Percentiles rank a stretch among this genome's conserved stretches.
phyloP scores from a whole-genome alignment of 2,113 vertebrate genomes.

The Datnioides undecimradiatus region DNA sequence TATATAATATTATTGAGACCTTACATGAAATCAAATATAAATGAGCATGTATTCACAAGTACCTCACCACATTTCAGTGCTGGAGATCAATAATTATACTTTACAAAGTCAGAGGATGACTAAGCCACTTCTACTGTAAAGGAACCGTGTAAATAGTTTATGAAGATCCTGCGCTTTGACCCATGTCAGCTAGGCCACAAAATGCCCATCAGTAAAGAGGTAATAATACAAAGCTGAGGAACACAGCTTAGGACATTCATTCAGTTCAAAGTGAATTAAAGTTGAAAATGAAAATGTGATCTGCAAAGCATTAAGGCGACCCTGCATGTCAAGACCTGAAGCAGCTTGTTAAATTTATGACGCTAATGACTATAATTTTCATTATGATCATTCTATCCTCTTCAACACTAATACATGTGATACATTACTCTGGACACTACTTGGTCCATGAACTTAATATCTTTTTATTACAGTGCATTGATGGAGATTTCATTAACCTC shows the following conservation, averaged over 20 bases:
- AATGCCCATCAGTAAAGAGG: constrained; percentile 3
- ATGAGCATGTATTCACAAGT: not conserved
- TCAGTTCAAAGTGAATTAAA: not conserved
- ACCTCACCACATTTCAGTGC: not conserved
- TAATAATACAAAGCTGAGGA: not conserved
- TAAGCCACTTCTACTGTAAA: not conserved
- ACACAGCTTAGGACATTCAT: no score
- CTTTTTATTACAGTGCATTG: not conserved
- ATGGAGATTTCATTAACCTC: not conserved
- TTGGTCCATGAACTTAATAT: constrained; percentile 26
- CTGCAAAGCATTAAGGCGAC: not conserved
- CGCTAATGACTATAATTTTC: not conserved
- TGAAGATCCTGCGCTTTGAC: not conserved
- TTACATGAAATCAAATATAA: constrained; percentile 5
- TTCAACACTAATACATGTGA: not conserved
- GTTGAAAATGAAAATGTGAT: not conserved
- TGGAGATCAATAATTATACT: not conserved
- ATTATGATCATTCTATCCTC: no score
- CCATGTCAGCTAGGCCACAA: constrained; percentile 1
- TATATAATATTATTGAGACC: not conserved
- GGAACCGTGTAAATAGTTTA: constrained; percentile 22
- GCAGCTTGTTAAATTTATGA: not conserved
- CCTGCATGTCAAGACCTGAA: not conserved
- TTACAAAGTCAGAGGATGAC: constrained; percentile 6
- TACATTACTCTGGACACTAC: not conserved